Evolutionary conservation across 2,113 vertebrate species (phyloP).

Genomic region (Promerops cafer): DNA sequence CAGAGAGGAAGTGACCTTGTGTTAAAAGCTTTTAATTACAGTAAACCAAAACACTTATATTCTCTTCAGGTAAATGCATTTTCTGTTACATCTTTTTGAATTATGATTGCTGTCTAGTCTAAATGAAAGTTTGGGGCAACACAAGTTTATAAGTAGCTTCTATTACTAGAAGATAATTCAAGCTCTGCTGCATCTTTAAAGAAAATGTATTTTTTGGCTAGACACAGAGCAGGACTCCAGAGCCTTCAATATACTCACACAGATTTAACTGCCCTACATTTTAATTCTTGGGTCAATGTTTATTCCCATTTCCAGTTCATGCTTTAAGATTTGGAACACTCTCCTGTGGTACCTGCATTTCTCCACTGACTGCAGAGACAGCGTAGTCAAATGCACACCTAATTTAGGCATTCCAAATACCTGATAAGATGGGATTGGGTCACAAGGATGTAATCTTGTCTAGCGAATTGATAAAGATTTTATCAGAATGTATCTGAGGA

Average conservation of each 20-base stretch:
- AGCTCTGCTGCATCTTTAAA: neutral
- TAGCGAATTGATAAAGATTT: neutral
- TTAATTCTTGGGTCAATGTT: neutral
- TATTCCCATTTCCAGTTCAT: neutral
- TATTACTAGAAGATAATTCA: neutral
- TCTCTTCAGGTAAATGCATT: neutral
- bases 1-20: neutral
- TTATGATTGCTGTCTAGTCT: neutral
- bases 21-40: neutral
- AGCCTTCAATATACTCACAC: rapidly evolving
- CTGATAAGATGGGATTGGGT: neutral
- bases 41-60: neutral
- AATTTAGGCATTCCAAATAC: neutral
- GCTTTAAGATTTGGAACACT: neutral
- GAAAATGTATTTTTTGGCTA: neutral
- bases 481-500: neutral
- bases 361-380: neutral
- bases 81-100: neutral
- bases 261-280: neutral
- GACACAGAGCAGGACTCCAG: rapidly evolving
- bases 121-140: neutral
- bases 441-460: neutral
- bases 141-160: neutral
- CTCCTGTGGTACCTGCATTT: neutral
- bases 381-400: neutral